These are phyloP conservation scores for Misgurnus anguillicaudatus DNA, from an alignment of 2,113 vertebrate species.

Conservation along the genomic window DNA sequence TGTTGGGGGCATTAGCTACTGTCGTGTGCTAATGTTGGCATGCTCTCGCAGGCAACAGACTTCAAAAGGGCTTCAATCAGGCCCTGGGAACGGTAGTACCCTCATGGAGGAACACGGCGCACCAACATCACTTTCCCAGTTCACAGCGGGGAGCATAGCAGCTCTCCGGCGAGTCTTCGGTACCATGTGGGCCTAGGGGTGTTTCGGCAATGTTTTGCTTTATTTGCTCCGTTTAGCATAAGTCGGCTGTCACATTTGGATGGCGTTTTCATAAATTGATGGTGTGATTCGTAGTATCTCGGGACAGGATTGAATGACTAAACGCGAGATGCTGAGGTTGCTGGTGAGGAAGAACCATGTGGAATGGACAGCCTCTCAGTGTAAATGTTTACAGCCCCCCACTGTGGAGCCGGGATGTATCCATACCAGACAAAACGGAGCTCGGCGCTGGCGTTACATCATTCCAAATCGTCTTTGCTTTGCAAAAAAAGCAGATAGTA, in stretches of 20 bases:
- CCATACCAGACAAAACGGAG: conserved; percentile 72
- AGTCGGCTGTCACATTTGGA: conserved; percentile 85
- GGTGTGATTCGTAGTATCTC: conserved; percentile 82
- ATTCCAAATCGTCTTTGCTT: conserved; percentile 51
- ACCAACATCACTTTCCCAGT: conserved; percentile 84
- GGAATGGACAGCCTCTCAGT: conserved; percentile 83
- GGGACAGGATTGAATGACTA: conserved; percentile 82
- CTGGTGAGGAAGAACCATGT: conserved; percentile 79
- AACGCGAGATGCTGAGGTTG: conserved; percentile 82
- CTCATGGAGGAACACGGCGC: conserved; percentile 76
- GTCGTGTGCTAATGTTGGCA: conserved; percentile 66
- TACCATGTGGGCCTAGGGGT: conserved; percentile 84
- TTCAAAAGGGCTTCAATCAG: conserved; percentile 77
- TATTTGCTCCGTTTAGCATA: conserved; percentile 83
- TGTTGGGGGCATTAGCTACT: conserved; percentile 63
- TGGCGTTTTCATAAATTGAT: conserved; percentile 78
- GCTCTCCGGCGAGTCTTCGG: conserved; percentile 75
- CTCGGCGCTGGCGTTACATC: conserved; percentile 67
- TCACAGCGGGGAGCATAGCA: conserved; percentile 83
- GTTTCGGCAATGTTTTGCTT: conserved; percentile 85
- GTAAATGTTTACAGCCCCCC: conserved; percentile 84
- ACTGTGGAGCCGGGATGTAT: conserved; percentile 78
- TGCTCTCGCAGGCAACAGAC: conserved; percentile 73
- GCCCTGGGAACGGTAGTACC: conserved; percentile 75
- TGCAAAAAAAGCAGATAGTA: not conserved